Percentiles rank a stretch among this genome's conserved stretches.
Conservation (phyloP, 2,888 invertebrate genomes). For the Bombylius discolor region DNA sequence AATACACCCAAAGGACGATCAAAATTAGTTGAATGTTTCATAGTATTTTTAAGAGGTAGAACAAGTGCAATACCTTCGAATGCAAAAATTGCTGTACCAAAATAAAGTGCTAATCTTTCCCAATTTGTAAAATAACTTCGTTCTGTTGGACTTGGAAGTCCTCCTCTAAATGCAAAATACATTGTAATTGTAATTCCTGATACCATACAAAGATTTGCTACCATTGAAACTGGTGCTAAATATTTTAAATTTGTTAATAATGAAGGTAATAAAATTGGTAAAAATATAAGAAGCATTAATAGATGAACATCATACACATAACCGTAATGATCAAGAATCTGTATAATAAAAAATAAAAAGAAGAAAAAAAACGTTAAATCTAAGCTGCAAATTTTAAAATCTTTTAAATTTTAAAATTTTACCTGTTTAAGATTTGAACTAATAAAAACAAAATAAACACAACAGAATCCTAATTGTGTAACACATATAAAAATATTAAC, state of each 20-base stretch:
- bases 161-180: slow-evolving; percentile 60
- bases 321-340: slow-evolving; percentile 56
- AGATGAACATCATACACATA: slow-evolving; percentile 49
- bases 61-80: slow-evolving; percentile 94
- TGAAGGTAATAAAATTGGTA: slow-evolving; percentile 59
- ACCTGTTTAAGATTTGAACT: slow-evolving; percentile 73
- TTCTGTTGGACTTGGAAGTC: slow-evolving; percentile 50
- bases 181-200: slow-evolving; percentile 55
- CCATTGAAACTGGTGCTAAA: slow-evolving; percentile 61
- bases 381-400: too few relatives aligned
- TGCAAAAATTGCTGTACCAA: slow-evolving; percentile 91
- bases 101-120: slow-evolving; percentile 66
- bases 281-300: slow-evolving; percentile 59
- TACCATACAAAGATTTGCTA: slow-evolving; percentile 66
- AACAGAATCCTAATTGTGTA: slow-evolving; percentile 97
- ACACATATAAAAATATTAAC: slow-evolving; percentile 82
- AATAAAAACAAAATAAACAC: slow-evolving; percentile 92
- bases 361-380: too few relatives aligned
- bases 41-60: slow-evolving; percentile 86
- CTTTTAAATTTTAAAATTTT: slow-evolving; percentile 8
- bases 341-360: slow-evolving; percentile 14
- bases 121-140: slow-evolving; percentile 49
- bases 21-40: slow-evolving; percentile 68
- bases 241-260: slow-evolving; percentile 65
- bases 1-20: slow-evolving; percentile 70